These are phyloP conservation scores for Bubo bubo DNA, from an alignment of 2,113 vertebrate genomes.

Conservation along the genomic window DNA sequence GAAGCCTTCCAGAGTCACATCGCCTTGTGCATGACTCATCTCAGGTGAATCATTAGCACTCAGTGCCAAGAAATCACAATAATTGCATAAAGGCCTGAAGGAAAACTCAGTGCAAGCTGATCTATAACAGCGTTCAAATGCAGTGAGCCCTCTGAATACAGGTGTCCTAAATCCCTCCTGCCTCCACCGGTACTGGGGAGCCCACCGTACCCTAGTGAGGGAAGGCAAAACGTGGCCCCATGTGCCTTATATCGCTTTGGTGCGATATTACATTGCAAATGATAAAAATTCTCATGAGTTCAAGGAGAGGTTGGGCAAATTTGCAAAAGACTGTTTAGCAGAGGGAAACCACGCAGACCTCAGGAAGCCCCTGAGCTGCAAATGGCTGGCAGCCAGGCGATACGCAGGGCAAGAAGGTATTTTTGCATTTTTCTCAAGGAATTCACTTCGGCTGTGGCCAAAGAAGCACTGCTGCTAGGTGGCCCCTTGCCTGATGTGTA, in stretches of 20 bases:
- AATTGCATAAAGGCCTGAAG: neutral
- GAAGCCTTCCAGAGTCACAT: constrained; percentile 18
- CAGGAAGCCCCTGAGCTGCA: neutral
- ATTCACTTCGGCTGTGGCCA: neutral
- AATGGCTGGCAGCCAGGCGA: neutral
- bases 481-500: neutral
- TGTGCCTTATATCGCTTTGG: neutral
- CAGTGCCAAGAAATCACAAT: constrained; percentile 23
- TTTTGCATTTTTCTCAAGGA: neutral
- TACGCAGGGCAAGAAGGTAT: neutral
- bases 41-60: constrained; percentile 36
- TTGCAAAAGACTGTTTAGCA: neutral
- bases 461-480: neutral
- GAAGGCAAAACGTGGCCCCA: neutral
- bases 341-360: neutral
- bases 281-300: neutral
- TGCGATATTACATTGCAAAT: neutral
- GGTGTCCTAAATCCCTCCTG: neutral
- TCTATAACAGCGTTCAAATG: neutral
- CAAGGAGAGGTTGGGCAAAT: neutral
- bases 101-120: neutral
- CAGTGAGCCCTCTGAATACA: neutral
- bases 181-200: rapidly evolving
- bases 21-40: neutral
- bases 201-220: neutral